These are phyloP conservation scores for Cochlearius cochlearius DNA, from an alignment of 2,113 vertebrate genomes.

Conservation along the genomic window DNA sequence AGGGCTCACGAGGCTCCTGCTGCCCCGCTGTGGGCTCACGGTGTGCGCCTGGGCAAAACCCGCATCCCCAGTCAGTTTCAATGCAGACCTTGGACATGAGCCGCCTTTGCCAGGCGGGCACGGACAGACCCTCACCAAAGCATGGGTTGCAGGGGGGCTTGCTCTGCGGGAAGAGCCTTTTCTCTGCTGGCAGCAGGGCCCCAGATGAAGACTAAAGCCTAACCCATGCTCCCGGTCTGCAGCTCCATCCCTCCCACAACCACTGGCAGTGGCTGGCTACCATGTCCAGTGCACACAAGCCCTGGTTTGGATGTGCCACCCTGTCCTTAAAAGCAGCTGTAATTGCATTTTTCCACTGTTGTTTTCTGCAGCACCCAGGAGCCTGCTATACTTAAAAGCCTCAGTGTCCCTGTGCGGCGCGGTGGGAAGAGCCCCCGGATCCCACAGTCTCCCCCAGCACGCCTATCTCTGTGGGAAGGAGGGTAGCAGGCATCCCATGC, in stretches of 20 bases:
- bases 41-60: not conserved
- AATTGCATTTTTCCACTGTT: not conserved
- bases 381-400: not conserved
- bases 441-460: accelerated
- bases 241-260: not conserved
- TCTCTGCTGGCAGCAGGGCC: not conserved
- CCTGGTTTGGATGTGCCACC: not conserved
- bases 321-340: not conserved
- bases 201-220: not conserved
- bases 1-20: not conserved
- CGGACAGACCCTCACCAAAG: not conserved
- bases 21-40: not conserved
- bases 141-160: not conserved
- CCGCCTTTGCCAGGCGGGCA: not conserved
- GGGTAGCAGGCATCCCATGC: not conserved
- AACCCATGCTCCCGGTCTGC: accelerated
- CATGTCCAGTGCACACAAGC: not conserved
- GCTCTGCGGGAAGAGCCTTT: not conserved
- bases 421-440: not conserved
- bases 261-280: not conserved
- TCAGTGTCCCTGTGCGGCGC: accelerated
- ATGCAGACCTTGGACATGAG: accelerated
- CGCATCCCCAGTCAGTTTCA: not conserved
- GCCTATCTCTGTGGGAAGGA: not conserved
- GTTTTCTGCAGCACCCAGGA: not conserved